Evolutionary conservation across 2,113 vertebrate species (phyloP).

Genomic region (Nerophis lumbriciformis): DNA sequence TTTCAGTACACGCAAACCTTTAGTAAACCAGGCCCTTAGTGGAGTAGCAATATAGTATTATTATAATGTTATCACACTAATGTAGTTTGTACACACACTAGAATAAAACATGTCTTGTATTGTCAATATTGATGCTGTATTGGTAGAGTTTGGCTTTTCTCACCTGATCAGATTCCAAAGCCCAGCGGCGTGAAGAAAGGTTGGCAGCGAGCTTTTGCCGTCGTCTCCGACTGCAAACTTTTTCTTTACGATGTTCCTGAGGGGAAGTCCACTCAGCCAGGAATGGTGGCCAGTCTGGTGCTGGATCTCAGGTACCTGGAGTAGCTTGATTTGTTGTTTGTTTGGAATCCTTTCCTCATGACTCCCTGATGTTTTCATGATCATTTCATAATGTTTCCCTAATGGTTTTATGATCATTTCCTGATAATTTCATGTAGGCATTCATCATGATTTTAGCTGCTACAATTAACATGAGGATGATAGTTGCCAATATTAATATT

Average conservation of each 20-base stretch:
- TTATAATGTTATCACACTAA: too few species aligned
- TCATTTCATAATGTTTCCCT: not conserved
- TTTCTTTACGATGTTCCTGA: constrained; percentile 93
- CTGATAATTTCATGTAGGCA: not conserved
- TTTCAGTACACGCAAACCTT: too few species aligned
- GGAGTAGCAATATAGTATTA: too few species aligned
- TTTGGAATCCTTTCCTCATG: too few species aligned
- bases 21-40: too few species aligned
- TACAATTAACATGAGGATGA: too few species aligned
- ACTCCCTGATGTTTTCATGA: too few species aligned
- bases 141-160: not conserved
- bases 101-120: not conserved
- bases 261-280: constrained; percentile 91
- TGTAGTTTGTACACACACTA: not conserved
- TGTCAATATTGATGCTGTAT: not conserved
- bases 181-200: constrained; percentile 96
- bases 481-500: too few species aligned
- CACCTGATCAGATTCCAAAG: constrained; percentile 82
- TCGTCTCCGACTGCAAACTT: constrained; percentile 94
- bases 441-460: too few species aligned
- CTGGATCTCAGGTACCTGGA: constrained; percentile 87
- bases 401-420: too few species aligned
- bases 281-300: constrained; percentile 85
- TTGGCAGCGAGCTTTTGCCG: constrained; percentile 91
- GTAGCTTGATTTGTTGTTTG: not conserved